Conservation (phyloP, 1,140 invertebrate genomes). For the Eriosoma lanigerum region DNA sequence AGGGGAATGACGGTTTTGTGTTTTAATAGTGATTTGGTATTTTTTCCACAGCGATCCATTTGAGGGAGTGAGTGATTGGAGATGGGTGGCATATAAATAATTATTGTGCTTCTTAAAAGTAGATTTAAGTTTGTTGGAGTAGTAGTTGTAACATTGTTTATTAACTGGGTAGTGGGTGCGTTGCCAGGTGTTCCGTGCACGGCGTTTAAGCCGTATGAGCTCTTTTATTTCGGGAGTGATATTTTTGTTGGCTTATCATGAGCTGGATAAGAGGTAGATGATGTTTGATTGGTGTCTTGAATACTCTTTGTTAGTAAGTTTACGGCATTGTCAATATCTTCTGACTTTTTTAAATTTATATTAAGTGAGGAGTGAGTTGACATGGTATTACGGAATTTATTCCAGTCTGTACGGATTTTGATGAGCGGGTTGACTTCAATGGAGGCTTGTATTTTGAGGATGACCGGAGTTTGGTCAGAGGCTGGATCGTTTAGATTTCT, state of each 20-base stretch:
- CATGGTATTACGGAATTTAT: slow-evolving; percentile 8
- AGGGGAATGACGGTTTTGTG: neutral
- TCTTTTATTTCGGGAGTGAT: neutral
- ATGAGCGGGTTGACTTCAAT: neutral
- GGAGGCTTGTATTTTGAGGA: slow-evolving; percentile 18
- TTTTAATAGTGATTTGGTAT: slow-evolving; percentile 39
- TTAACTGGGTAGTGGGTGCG: neutral
- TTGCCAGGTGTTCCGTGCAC: neutral
- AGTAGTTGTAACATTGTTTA: slow-evolving; percentile 6
- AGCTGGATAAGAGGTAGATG: neutral
- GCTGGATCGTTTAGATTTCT: slow-evolving; percentile 36
- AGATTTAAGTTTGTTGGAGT: slow-evolving; percentile 1
- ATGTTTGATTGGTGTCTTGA: neutral
- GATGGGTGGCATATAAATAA: neutral
- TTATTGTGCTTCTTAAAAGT: neutral
- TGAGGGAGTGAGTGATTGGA: slow-evolving; percentile 29
- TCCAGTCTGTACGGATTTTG: neutral
- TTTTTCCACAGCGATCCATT: slow-evolving; percentile 9
- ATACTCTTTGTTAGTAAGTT: neutral
- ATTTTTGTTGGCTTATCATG: neutral
- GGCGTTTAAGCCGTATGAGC: neutral
- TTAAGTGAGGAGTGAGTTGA: slow-evolving; percentile 1
- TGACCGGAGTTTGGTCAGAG: slow-evolving; percentile 48
- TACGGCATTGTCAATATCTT: slow-evolving; percentile 31
- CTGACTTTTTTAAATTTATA: slow-evolving; percentile 22